Evolutionary conservation across 2,797 vertebrate species (phyloP).

Genomic region (Prunella strophiata): DNA sequence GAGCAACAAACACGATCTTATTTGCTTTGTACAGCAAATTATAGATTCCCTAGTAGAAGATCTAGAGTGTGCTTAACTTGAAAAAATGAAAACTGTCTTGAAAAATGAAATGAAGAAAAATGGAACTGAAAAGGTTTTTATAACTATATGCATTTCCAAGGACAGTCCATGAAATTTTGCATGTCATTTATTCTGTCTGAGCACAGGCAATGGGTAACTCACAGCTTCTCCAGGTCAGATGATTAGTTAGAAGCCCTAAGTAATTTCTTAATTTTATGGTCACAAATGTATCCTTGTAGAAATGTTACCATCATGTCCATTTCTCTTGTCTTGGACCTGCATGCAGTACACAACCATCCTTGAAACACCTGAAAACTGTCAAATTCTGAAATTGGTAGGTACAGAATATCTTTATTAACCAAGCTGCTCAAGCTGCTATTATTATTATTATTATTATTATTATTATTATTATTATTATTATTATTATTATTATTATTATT

Average conservation of each 20-base stretch:
- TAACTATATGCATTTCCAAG: background rate
- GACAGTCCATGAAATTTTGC: background rate
- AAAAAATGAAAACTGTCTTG: background rate
- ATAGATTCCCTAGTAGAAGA: background rate
- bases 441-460: no score
- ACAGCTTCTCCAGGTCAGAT: background rate
- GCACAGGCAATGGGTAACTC: background rate
- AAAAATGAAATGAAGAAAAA: background rate
- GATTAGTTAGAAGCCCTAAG: background rate
- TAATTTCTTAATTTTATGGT: background rate
- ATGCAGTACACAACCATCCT: background rate
- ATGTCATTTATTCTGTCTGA: background rate
- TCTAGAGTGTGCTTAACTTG: background rate
- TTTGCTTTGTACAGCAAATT: background rate
- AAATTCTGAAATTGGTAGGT: background rate
- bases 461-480: no score
- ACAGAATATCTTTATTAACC: background rate
- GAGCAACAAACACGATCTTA: fast-evolving
- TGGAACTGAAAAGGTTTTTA: background rate
- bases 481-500: no score
- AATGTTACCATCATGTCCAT: background rate
- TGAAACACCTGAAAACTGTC: background rate
- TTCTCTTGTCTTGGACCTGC: background rate
- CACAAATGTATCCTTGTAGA: background rate
- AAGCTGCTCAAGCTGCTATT: background rate